phyloP scores from a whole-genome alignment of 1,140 invertebrate genomes.

The Reticulitermes speratus region DNA sequence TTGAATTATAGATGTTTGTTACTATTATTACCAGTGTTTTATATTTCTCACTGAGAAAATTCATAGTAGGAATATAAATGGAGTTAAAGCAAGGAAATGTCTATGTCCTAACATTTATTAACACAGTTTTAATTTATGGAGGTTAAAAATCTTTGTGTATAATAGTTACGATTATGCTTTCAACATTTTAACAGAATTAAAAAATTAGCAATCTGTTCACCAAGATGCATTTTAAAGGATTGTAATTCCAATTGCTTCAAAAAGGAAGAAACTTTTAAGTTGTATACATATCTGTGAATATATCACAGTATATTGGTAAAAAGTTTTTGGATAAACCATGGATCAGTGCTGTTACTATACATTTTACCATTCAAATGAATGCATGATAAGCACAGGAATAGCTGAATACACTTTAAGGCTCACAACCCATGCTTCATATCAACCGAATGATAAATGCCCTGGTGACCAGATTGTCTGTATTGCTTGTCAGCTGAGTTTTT shows the following conservation, averaged over 20 bases:
- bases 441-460: background rate
- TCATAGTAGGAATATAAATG: background rate
- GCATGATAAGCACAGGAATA: no score
- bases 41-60: background rate
- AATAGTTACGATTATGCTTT: background rate
- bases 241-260: background rate
- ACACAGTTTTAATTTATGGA: background rate
- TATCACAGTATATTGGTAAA: background rate
- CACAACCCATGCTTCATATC: background rate
- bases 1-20: background rate
- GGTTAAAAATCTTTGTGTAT: conserved; percentile 10
- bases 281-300: background rate
- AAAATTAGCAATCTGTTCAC: background rate
- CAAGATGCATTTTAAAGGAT: background rate
- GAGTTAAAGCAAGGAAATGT: background rate
- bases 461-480: background rate
- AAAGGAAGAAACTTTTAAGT: background rate
- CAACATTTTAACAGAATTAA: background rate
- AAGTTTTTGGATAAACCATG: background rate
- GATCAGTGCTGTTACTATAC: background rate
- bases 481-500: background rate
- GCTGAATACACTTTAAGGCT: background rate
- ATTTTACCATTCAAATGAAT: background rate
- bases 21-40: background rate
- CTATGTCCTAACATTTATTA: background rate